A percentile compares a stretch with the other conserved stretches of the same genome.
Evolutionary conservation across 2,797 vertebrate species (phyloP).

Genomic region (Tachyglossus aculeatus): DNA sequence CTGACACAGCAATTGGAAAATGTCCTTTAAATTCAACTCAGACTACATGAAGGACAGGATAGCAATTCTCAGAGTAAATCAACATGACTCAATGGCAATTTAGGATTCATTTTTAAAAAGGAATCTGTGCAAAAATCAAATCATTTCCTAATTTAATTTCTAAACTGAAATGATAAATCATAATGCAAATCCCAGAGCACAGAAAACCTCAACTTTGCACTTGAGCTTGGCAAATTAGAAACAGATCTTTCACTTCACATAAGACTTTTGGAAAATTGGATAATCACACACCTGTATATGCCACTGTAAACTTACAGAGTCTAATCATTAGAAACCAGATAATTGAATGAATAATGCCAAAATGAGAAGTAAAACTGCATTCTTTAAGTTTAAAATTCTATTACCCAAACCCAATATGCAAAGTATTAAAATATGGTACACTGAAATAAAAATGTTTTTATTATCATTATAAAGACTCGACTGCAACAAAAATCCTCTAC

Average conservation of each 20-base stretch:
- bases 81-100: slow-evolving; percentile 22
- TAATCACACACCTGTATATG: neutral
- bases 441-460: too few relatives aligned
- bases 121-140: slow-evolving; percentile 24
- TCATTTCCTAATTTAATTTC: slow-evolving; percentile 19
- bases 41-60: slow-evolving; percentile 38
- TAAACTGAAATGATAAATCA: slow-evolving; percentile 32
- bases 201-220: neutral
- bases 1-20: neutral
- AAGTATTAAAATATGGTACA: too few relatives aligned
- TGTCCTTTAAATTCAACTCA: slow-evolving; percentile 10
- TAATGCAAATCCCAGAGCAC: neutral
- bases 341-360: neutral
- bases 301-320: neutral
- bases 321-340: neutral
- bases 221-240: slow-evolving; percentile 2
- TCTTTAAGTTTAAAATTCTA: slow-evolving; percentile 3
- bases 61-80: slow-evolving; percentile 41
- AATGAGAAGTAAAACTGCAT: neutral
- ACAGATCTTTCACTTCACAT: neutral
- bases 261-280: neutral
- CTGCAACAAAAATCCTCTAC: too few relatives aligned
- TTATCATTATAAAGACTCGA: too few relatives aligned
- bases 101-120: neutral
- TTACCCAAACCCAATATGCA: slow-evolving; percentile 5